Evolutionary conservation across 2,888 invertebrate genomes (phyloP).

Genomic region (Synergus laeviventris): DNA sequence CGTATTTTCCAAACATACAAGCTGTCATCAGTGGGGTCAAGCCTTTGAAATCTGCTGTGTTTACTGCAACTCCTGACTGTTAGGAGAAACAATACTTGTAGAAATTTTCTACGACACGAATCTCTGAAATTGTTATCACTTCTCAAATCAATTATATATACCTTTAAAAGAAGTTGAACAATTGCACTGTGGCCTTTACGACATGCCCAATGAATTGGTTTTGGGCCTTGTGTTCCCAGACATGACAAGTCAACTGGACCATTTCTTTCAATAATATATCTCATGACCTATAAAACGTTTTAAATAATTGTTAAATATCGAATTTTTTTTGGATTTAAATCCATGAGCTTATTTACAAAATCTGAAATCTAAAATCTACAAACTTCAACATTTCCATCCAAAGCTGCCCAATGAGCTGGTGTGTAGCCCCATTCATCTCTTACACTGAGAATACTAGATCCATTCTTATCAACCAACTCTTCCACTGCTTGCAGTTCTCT

Average conservation of each 20-base stretch:
- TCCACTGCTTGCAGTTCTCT: constrained; percentile 91
- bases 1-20: constrained; percentile 94
- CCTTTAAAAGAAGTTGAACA: constrained; percentile 83
- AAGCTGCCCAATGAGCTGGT: constrained; percentile 93
- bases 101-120: not conserved
- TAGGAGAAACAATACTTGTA: constrained; percentile 25
- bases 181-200: constrained; percentile 94
- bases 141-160: constrained; percentile 55
- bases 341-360: not conserved
- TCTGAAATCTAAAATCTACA: constrained; percentile 36
- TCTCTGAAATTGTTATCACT: not conserved
- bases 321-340: not conserved
- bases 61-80: constrained; percentile 91
- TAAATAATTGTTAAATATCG: not conserved
- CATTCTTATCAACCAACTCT: constrained; percentile 88
- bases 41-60: constrained; percentile 92
- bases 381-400: constrained; percentile 91
- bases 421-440: constrained; percentile 96
- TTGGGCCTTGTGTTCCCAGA: constrained; percentile 91
- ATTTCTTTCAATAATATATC: constrained; percentile 89
- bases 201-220: constrained; percentile 96
- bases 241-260: constrained; percentile 92
- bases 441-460: constrained; percentile 83
- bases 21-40: constrained; percentile 94
- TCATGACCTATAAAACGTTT: constrained; percentile 79